These are phyloP conservation scores for Lutraria rhynchaena DNA, from an alignment of 1,140 invertebrate genomes.

Conservation along the genomic window DNA sequence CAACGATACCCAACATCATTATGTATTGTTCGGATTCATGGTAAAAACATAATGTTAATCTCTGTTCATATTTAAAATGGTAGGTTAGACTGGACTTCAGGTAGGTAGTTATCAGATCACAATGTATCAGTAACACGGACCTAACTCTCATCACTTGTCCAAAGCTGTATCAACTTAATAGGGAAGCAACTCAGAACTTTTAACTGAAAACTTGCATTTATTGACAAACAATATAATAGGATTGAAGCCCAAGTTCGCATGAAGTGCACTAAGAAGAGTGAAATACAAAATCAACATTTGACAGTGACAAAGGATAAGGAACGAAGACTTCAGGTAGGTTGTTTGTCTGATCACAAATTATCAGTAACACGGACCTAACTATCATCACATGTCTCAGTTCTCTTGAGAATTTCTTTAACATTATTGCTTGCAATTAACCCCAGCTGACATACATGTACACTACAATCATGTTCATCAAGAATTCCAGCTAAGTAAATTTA, in stretches of 20 bases:
- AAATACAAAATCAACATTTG: too few relatives aligned
- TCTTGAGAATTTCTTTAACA: background rate
- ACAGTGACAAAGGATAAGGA: too few relatives aligned
- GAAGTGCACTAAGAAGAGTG: too few relatives aligned
- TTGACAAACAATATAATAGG: too few relatives aligned
- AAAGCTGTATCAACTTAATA: too few relatives aligned
- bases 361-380: slow-evolving; percentile 29
- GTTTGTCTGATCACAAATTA: background rate
- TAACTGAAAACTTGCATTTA: too few relatives aligned
- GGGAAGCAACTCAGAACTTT: too few relatives aligned
- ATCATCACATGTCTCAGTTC: slow-evolving; percentile 5
- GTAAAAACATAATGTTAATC: background rate
- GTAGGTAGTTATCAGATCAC: slow-evolving; percentile 49
- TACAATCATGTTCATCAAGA: background rate
- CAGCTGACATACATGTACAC: background rate
- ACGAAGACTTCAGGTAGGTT: slow-evolving; percentile 11
- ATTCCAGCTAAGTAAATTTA: background rate
- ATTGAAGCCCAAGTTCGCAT: too few relatives aligned
- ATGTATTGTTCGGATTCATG: background rate
- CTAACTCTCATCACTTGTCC: slow-evolving; percentile 27
- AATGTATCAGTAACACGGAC: slow-evolving; percentile 50
- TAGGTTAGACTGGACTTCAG: slow-evolving; percentile 15
- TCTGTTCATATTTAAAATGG: background rate
- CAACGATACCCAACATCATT: background rate
- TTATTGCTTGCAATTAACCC: background rate